Evolutionary conservation across 2,888 invertebrate species (phyloP).

Genomic region (Palloptera scutellata): DNA sequence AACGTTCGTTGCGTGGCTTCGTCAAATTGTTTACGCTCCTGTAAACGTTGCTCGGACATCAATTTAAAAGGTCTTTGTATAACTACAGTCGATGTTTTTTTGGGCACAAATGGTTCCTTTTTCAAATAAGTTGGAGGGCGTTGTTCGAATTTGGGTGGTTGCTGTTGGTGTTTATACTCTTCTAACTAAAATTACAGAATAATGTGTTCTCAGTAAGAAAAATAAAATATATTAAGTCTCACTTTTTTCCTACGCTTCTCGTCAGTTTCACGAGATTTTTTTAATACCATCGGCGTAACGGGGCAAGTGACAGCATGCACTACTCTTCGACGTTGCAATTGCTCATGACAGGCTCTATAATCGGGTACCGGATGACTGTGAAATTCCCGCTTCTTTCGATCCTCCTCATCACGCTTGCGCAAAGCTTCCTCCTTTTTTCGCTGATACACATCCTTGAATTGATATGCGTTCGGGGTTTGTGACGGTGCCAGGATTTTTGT

Average conservation of each 20-base stretch:
- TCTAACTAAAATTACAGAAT: slow-evolving; percentile 43
- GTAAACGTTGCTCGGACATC: slow-evolving; percentile 52
- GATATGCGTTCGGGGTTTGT: slow-evolving; percentile 51
- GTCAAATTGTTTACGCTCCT: slow-evolving; percentile 56
- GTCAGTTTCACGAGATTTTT: slow-evolving; percentile 47
- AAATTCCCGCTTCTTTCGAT: slow-evolving; percentile 57
- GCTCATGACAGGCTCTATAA: slow-evolving; percentile 44
- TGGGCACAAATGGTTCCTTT: slow-evolving; percentile 51
- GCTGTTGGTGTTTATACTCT: slow-evolving; percentile 43
- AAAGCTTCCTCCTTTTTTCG: slow-evolving; percentile 47
- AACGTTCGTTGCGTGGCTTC: slow-evolving; percentile 43
- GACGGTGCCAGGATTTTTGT: slow-evolving; percentile 16
- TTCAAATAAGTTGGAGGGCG: slow-evolving; percentile 43
- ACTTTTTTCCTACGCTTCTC: slow-evolving; percentile 48
- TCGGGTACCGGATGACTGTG: slow-evolving; percentile 60
- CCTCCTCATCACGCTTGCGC: slow-evolving; percentile 49
- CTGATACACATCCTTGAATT: slow-evolving; percentile 54
- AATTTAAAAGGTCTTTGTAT: slow-evolving; percentile 56
- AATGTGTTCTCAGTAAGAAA: not conserved
- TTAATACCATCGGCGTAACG: slow-evolving; percentile 55
- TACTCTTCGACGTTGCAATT: slow-evolving; percentile 35
- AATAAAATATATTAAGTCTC: slow-evolving; percentile 11
- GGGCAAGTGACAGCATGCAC: slow-evolving; percentile 50
- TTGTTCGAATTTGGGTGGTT: slow-evolving; percentile 41
- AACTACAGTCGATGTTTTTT: slow-evolving; percentile 40